These are phyloP conservation scores for Pogonomyrmex californicus DNA, from an alignment of 1,140 invertebrate genomes.

Conservation along the genomic window DNA sequence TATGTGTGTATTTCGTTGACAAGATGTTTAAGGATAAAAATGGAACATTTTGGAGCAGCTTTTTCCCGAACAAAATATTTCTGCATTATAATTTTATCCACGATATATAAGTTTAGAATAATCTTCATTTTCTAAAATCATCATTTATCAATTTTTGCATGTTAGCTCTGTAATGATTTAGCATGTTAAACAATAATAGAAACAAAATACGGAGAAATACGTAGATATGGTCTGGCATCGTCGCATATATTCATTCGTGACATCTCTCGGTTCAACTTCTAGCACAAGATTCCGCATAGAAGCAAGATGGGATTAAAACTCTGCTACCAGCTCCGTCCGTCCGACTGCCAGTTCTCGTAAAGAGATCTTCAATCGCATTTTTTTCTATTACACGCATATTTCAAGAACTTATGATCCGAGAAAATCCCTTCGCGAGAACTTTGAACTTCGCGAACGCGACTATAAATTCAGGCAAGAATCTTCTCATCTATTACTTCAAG, in stretches of 20 bases:
- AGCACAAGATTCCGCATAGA: neutral
- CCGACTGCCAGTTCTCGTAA: neutral
- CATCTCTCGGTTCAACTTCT: constrained; percentile 17
- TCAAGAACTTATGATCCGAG: constrained; percentile 57
- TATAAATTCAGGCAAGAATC: constrained; percentile 57
- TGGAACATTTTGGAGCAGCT: neutral
- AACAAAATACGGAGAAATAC: neutral
- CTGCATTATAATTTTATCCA: neutral
- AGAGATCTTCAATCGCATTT: constrained; percentile 56
- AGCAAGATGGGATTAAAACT: constrained; percentile 40
- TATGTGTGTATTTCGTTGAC: too few species aligned
- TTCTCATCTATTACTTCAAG: constrained; percentile 53
- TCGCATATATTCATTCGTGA: neutral
- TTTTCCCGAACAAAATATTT: neutral
- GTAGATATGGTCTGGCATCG: neutral
- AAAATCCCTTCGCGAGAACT: constrained; percentile 48
- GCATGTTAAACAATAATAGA: neutral
- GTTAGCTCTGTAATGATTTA: neutral
- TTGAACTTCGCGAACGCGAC: constrained; percentile 49
- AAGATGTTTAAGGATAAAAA: too few species aligned
- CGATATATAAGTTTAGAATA: neutral
- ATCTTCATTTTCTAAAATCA: neutral
- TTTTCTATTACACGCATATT: constrained; percentile 56
- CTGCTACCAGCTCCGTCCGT: neutral
- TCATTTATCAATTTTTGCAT: neutral